phyloP scores from a whole-genome alignment of 1,140 invertebrate species.

The Caenorhabditis tropicalis region DNA sequence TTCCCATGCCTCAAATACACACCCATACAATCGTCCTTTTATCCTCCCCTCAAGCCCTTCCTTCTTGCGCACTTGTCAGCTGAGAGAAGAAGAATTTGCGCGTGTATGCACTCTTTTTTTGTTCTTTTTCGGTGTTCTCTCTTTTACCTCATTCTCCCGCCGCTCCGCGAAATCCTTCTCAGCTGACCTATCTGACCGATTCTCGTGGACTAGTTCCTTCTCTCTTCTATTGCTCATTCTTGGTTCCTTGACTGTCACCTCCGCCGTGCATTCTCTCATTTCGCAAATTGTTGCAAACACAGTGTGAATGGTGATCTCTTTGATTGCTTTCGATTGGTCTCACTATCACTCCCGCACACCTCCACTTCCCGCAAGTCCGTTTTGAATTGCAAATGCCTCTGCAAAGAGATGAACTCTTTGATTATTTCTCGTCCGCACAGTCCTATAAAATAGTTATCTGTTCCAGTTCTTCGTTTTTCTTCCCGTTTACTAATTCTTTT shows the following conservation, averaged over 20 bases:
- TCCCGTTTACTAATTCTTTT: background rate
- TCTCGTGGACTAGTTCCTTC: background rate
- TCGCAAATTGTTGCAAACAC: background rate
- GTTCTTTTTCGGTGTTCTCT: background rate
- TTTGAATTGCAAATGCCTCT: slow-evolving; percentile 34
- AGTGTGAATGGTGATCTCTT: background rate
- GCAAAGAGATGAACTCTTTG: slow-evolving; percentile 7
- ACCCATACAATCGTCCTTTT: slow-evolving; percentile 30
- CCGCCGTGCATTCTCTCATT: background rate
- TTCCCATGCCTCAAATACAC: slow-evolving; percentile 15
- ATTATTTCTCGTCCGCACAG: background rate
- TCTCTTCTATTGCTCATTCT: background rate
- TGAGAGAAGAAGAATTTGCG: slow-evolving; percentile 15
- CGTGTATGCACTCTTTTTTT: background rate
- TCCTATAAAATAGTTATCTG: slow-evolving; percentile 1
- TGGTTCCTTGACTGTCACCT: background rate
- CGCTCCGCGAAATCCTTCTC: background rate
- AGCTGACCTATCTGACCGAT: slow-evolving; percentile 21
- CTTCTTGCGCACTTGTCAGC: slow-evolving; percentile 29
- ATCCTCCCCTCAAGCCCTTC: background rate
- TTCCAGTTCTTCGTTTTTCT: background rate
- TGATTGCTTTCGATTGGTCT: slow-evolving; percentile 5
- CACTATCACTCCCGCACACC: slow-evolving; percentile 12
- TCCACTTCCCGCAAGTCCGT: slow-evolving; percentile 23
- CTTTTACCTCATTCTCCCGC: background rate